Evolutionary conservation across 2,888 invertebrate species (phyloP), one percentile per base, ranked within the genome.

Genomic region (Perdita meconis): DNA sequence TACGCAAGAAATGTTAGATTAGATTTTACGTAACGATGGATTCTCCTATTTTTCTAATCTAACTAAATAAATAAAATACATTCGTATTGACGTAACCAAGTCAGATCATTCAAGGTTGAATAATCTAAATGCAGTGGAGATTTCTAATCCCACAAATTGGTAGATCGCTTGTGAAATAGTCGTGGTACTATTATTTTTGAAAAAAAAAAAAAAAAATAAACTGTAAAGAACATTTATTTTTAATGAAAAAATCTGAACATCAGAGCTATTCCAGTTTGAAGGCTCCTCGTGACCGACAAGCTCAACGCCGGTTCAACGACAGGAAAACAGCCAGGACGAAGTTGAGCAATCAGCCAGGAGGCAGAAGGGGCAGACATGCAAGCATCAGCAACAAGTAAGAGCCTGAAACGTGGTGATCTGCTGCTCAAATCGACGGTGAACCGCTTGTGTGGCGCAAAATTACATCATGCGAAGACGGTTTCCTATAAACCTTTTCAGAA

Each of bases 321-420:
- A 74, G 68, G 75, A 51, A 78, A 73, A 70, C 82, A 42, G 72
- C 60, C 59, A 66, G 53, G 82, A 81, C 74, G 76, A 82, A 82
- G 76, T 83, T 78, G 88, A 85, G 86, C 87, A 84, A 88, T 88
- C 88, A 86, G 81, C 86, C 75, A 83, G 81, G 82, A 87, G 87
- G 89, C 87, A 87, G 82, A 87, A 85, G 86, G 84, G 84, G 86
- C 86, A 89, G 90, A 91, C 91, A 91, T 91, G 91, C 90, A 89
- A 91, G 88, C 87, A 87, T 89, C 90, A 91, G 90, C 90, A 91
- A 91, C 90, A 91, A 91, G 91, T 91, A 90, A 89, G 86, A 90
- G 87, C 86, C 88, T 88, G 87, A 76, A 83, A 85, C 87, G 88
- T 84, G 66, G 64, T 70, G 80, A 83, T 83, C 83, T 74, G 78